Conservation (phyloP, 2,888 invertebrate genomes). For the Leptinotarsa juncta region DNA sequence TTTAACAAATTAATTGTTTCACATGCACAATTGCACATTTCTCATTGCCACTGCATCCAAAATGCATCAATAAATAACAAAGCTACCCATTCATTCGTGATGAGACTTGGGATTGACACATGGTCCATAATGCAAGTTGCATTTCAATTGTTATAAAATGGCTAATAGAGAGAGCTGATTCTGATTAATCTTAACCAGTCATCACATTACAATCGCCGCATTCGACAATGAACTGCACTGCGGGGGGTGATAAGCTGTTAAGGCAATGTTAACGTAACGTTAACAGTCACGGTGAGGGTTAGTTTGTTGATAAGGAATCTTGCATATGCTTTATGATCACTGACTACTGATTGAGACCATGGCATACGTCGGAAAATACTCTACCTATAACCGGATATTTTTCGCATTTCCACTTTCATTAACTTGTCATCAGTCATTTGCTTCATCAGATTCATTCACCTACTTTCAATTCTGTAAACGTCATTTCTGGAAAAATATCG, state of each 20-base stretch:
- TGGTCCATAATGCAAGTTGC: conserved; percentile 16
- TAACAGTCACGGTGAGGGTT: conserved; percentile 5
- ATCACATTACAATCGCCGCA: conserved; percentile 28
- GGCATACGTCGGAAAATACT: too few species aligned
- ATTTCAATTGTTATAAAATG: conserved; percentile 31
- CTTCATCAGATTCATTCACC: too few species aligned
- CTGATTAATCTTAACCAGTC: conserved; percentile 32
- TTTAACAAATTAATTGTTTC: conserved; percentile 43
- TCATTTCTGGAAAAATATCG: too few species aligned
- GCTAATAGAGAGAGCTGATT: conserved; percentile 32
- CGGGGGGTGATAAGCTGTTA: conserved; percentile 28
- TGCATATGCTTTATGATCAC: neutral
- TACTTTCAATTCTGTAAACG: too few species aligned
- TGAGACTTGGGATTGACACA: conserved; percentile 16
- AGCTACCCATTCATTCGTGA: conserved; percentile 31
- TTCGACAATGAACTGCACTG: conserved; percentile 34
- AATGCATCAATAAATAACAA: conserved; percentile 38
- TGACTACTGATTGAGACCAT: neutral
- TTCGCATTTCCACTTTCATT: too few species aligned
- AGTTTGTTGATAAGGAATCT: neutral
- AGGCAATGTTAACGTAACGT: conserved; percentile 10
- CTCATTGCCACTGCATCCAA: conserved; percentile 27
- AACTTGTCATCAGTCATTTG: too few species aligned
- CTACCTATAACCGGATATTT: too few species aligned
- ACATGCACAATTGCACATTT: conserved; percentile 35